phyloP scores from a whole-genome alignment of 2,888 invertebrate species.

The Aromia moschata region DNA sequence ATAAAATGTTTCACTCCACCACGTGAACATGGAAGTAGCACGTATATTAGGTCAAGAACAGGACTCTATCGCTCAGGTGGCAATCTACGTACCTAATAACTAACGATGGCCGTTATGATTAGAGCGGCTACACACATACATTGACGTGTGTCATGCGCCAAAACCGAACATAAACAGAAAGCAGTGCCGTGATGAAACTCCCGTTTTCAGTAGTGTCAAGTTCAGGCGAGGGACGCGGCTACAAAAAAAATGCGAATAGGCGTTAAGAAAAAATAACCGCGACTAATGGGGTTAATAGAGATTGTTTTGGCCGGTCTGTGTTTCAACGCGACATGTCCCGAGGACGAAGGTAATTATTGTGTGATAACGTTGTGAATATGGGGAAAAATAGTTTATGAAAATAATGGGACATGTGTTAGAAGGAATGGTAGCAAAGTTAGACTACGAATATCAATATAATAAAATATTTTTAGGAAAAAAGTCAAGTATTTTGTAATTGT shows the following conservation, averaged over 20 bases:
- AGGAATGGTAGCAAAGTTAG: too few relatives aligned
- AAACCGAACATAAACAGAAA: slow-evolving; percentile 11
- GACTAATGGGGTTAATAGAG: slow-evolving; percentile 44
- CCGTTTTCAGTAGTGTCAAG: slow-evolving; percentile 20
- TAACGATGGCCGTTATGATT: slow-evolving; percentile 13
- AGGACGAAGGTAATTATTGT: slow-evolving; percentile 37
- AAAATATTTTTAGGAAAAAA: too few relatives aligned
- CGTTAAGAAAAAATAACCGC: slow-evolving; percentile 15
- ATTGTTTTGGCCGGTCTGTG: slow-evolving; percentile 44
- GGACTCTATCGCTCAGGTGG: too few relatives aligned
- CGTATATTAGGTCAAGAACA: too few relatives aligned
- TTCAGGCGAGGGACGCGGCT: slow-evolving; percentile 8
- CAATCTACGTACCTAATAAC: neutral
- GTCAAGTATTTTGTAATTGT: too few relatives aligned
- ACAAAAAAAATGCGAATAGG: slow-evolving; percentile 14
- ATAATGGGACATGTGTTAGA: neutral
- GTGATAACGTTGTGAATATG: too few relatives aligned
- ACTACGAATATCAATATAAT: too few relatives aligned
- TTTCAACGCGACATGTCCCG: slow-evolving; percentile 44
- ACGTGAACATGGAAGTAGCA: too few relatives aligned
- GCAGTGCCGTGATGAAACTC: slow-evolving; percentile 10
- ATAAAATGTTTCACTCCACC: too few relatives aligned
- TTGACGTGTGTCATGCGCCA: slow-evolving; percentile 22
- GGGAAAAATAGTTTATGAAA: too few relatives aligned
- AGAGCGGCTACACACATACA: slow-evolving; percentile 16